Conservation (phyloP, 1,140 invertebrate species). For the Drosophila micromelanica region DNA sequence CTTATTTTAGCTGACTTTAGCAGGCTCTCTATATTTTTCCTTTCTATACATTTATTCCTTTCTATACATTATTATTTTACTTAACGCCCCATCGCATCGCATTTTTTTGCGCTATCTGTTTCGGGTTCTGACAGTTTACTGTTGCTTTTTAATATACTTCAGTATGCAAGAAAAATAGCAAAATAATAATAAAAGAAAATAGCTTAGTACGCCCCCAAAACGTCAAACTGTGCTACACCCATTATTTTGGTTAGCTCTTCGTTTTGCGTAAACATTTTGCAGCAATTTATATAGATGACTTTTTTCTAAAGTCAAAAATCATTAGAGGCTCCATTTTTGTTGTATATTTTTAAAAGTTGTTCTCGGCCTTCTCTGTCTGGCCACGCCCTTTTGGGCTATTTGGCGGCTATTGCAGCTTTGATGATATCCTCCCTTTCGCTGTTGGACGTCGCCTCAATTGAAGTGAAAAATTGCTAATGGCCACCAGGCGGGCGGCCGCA, state of each 20-base stretch:
- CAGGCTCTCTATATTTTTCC: neutral
- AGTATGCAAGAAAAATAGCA: constrained; percentile 1
- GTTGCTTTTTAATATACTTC: constrained; percentile 14
- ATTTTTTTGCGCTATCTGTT: constrained; percentile 26
- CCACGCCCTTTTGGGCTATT: neutral
- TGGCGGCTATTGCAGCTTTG: constrained; percentile 16
- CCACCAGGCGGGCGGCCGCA: constrained; percentile 36
- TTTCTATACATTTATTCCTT: neutral
- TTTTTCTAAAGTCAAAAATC: constrained; percentile 6
- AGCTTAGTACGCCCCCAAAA: neutral
- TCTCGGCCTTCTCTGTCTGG: constrained; percentile 7
- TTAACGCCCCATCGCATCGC: constrained; percentile 47
- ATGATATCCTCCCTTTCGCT: constrained; percentile 48
- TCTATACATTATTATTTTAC: constrained; percentile 1
- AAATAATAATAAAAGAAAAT: constrained; percentile 8
- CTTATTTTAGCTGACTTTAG: neutral
- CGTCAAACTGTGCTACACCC: neutral
- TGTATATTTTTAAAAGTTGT: constrained; percentile 8
- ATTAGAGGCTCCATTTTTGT: constrained; percentile 3
- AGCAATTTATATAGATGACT: neutral
- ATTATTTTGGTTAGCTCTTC: neutral
- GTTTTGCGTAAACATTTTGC: neutral
- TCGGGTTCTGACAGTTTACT: constrained; percentile 4
- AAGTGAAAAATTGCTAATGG: constrained; percentile 80
- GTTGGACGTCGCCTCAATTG: constrained; percentile 47